phyloP scores from a whole-genome alignment of 2,113 vertebrate species.

The Sardina pilchardus region DNA sequence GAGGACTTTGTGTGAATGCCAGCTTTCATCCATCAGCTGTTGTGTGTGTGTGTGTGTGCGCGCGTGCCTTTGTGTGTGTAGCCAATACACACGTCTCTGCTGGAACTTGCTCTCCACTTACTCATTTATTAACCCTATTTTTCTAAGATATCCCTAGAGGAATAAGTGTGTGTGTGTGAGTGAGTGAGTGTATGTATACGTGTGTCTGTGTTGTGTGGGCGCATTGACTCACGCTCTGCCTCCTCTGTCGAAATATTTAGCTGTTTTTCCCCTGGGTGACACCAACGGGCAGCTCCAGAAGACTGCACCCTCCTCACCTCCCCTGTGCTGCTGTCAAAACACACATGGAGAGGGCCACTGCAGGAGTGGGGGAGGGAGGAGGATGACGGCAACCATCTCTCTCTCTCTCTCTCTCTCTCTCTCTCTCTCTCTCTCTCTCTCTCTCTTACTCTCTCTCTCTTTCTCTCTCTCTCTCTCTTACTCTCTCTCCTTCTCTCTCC shows the following conservation, averaged over 20 bases:
- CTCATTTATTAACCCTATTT: background rate
- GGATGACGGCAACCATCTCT: background rate
- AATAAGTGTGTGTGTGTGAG: background rate
- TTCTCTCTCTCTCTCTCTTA: no score
- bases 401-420: background rate
- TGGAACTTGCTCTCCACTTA: background rate
- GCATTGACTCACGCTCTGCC: conserved; percentile 27
- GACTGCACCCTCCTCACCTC: background rate
- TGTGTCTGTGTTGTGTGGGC: background rate
- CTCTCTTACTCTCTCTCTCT: no score
- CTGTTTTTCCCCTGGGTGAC: conserved; percentile 20
- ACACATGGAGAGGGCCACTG: background rate
- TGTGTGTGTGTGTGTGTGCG: background rate
- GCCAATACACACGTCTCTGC: conserved; percentile 28
- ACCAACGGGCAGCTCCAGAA: background rate
- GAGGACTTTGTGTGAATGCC: conserved; percentile 5
- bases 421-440: background rate
- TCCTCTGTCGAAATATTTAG: conserved; percentile 32
- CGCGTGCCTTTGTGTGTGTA: background rate
- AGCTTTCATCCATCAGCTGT: conserved; percentile 19
- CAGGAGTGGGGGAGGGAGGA: background rate
- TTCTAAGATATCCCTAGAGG: background rate
- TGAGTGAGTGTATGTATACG: background rate
- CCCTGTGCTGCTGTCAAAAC: background rate
- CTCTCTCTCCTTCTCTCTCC: no score